Evolutionary conservation across 1,140 invertebrate species (phyloP).

Genomic region (Drosophila nasuta): DNA sequence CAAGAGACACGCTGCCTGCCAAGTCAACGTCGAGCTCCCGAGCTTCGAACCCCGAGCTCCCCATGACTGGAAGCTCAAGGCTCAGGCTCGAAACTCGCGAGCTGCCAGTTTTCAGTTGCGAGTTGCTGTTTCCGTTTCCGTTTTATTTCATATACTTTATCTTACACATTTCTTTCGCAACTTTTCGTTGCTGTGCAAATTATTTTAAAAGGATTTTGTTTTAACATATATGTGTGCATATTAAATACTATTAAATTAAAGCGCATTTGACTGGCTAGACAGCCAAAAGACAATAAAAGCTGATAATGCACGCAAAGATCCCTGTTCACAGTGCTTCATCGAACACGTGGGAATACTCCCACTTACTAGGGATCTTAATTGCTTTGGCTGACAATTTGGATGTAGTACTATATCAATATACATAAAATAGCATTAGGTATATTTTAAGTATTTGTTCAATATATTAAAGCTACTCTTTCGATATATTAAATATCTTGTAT

Average conservation of each 20-base stretch:
- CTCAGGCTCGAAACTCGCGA: conserved; percentile 15
- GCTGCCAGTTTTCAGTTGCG: conserved; percentile 16
- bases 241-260: conserved; percentile 58
- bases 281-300: conserved; percentile 12
- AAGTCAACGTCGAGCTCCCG: conserved; percentile 36
- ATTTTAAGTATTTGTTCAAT: too few species aligned
- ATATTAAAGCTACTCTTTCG: too few species aligned
- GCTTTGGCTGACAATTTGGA: too few species aligned
- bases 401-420: too few species aligned
- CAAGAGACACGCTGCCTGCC: conserved; percentile 54
- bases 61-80: conserved; percentile 27
- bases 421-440: too few species aligned
- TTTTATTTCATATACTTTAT: conserved; percentile 13
- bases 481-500: too few species aligned
- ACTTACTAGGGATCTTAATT: too few species aligned
- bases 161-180: conserved; percentile 27
- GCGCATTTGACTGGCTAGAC: conserved; percentile 32
- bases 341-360: too few species aligned
- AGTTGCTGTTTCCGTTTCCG: conserved; percentile 73
- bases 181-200: conserved; percentile 53
- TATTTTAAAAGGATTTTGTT: conserved; percentile 80
- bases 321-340: too few species aligned
- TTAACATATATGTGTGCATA: conserved; percentile 46
- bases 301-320: not conserved
- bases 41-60: conserved; percentile 29